Percentiles rank a stretch among this genome's conserved stretches.
phyloP scores from a whole-genome alignment of 2,113 vertebrate genomes.

The Bagarius yarrelli region DNA sequence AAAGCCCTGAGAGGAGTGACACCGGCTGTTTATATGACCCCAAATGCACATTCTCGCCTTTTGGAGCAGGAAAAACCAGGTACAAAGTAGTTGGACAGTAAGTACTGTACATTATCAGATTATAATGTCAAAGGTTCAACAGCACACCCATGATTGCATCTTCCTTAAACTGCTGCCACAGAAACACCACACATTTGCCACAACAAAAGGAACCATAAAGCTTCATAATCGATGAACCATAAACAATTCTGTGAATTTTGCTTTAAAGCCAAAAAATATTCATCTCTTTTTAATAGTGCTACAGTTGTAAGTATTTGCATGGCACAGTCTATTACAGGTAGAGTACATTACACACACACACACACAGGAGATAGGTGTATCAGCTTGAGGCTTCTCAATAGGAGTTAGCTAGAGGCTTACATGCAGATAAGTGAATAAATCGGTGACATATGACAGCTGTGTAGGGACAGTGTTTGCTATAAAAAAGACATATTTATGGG shows the following conservation, averaged over 20 bases:
- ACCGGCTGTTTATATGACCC: conserved; percentile 20
- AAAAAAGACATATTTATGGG: conserved; percentile 18
- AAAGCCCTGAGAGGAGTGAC: background rate
- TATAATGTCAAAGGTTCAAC: background rate
- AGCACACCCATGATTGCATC: no score
- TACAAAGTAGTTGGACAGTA: background rate
- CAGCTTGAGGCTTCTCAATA: conserved; percentile 8
- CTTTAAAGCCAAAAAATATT: background rate
- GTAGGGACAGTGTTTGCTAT: background rate
- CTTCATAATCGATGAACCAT: no score
- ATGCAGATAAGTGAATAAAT: conserved; percentile 46
- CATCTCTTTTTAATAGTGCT: background rate
- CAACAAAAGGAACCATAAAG: no score
- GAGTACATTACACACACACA: background rate
- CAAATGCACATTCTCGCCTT: conserved; percentile 5
- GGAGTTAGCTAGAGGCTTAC: conserved; percentile 35
- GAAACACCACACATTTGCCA: no score
- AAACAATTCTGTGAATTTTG: no score
- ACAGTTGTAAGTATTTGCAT: background rate
- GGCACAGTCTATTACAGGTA: no score
- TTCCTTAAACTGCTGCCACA: no score
- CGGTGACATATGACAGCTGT: conserved; percentile 27
- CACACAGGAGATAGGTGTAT: conserved; percentile 15
- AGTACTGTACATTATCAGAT: background rate
- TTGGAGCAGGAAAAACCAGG: background rate